phyloP scores from a whole-genome alignment of 2,797 vertebrate species.

The Paedocypris micromegethes region DNA sequence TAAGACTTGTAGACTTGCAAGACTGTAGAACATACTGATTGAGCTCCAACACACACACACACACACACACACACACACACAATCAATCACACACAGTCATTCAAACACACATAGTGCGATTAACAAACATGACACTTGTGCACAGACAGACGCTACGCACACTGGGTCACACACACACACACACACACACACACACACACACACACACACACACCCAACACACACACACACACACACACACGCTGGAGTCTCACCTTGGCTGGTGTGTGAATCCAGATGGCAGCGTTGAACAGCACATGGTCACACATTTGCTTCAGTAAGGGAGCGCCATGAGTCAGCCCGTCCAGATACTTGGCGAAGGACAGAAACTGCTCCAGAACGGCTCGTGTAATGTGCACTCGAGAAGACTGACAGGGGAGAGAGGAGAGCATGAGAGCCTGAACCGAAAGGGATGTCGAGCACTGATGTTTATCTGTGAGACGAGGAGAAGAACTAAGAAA shows the following conservation, averaged over 20 bases:
- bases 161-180: too few species aligned
- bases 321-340: slow-evolving; percentile 90
- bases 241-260: slow-evolving; percentile 77
- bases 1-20: too few species aligned
- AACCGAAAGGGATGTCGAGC: background rate
- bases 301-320: slow-evolving; percentile 93
- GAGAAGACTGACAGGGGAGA: slow-evolving; percentile 76
- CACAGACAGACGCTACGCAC: too few species aligned
- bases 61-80: background rate
- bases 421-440: background rate
- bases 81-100: background rate
- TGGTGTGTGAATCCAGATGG: slow-evolving; percentile 97
- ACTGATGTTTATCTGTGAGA: too few species aligned
- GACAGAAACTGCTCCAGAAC: slow-evolving; percentile 96
- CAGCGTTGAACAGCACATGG: slow-evolving; percentile 87
- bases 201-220: too few species aligned
- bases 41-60: background rate
- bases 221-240: too few species aligned
- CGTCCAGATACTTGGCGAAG: slow-evolving; percentile 95
- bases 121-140: too few species aligned
- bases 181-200: too few species aligned
- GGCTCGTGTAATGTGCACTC: slow-evolving; percentile 87
- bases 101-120: background rate
- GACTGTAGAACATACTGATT: too few species aligned
- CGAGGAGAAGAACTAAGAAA: too few species aligned